Percentiles rank a stretch among this genome's conserved stretches.
These are phyloP conservation scores for Melanotaenia maccullochi DNA, from an alignment of 2,797 vertebrate genomes.

Conservation along the genomic window DNA sequence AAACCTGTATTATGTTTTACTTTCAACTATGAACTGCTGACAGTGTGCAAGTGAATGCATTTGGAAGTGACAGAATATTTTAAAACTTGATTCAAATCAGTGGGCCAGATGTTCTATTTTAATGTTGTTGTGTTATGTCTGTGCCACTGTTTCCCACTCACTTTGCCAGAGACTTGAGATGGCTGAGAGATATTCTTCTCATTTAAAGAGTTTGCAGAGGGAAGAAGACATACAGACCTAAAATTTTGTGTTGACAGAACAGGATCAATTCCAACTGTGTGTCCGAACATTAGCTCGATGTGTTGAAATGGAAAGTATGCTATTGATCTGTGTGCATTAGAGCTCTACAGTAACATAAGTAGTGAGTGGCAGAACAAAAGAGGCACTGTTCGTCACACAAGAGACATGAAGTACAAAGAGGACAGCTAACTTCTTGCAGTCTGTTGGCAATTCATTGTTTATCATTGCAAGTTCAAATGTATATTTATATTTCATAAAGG, in stretches of 20 bases:
- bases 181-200: constrained; percentile 30
- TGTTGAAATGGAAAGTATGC: constrained; percentile 83
- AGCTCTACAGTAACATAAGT: constrained; percentile 77
- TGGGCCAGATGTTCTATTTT: constrained; percentile 54
- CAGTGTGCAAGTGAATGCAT: constrained; percentile 21
- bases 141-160: constrained; percentile 40
- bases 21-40: constrained; percentile 30
- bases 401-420: constrained; percentile 64
- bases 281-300: constrained; percentile 69
- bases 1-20: constrained; percentile 24
- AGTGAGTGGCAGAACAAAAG: constrained; percentile 79
- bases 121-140: constrained; percentile 44
- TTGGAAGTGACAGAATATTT: constrained; percentile 29
- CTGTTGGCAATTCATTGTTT: constrained; percentile 77
- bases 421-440: constrained; percentile 60
- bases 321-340: constrained; percentile 83
- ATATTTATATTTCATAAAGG: constrained; percentile 69
- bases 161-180: constrained; percentile 24
- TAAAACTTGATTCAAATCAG: constrained; percentile 48
- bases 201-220: constrained; percentile 49
- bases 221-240: constrained; percentile 49
- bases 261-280: constrained; percentile 76
- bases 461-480: constrained; percentile 66
- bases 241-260: constrained; percentile 76
- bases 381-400: constrained; percentile 64